Evolutionary conservation across 1,140 invertebrate species (phyloP), one percentile per base, ranked within the genome.

Genomic region (Caenorhabditis latens): DNA sequence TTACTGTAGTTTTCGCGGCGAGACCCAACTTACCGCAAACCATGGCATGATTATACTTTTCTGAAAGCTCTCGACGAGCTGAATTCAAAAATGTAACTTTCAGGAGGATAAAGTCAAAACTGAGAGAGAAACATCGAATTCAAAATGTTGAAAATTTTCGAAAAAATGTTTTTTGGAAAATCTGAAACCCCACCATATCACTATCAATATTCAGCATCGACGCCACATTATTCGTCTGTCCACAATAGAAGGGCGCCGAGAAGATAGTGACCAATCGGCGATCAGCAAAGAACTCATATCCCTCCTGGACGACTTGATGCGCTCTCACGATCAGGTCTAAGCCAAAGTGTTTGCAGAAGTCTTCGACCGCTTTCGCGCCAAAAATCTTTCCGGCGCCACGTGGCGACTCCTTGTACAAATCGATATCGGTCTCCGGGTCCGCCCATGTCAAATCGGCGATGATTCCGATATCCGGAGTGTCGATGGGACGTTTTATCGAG

Each of bases 381-480:
- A 90, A 90, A 65, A 90, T 83, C 11, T 84, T 43, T 7, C 86
- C 88, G 46, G 89, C 90, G 43, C 89, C 89, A 93, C 75, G 53
- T 97, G 93, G 95, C 96, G 90, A 97, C n/a, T 58, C 71, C 46
- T 84, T 46, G 61, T 63, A 84, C 14, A 43, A 5, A 8, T 43
- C 61, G 14, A 84, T 50, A 1, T 65, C 61, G 0, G 8, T 24
- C 8, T 98, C 96, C 67, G 97, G 97, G 94, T 98, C 97, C 19
- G 96, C 84, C 83, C 87, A 85, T n/a, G 87, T 85, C 32, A 88
- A 42, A 53, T 88, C 83, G 42, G 87, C 84, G 11, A 83, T 57
- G 13, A 83, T 75, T 53, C 90, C 90, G 16, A 89, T 48, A 43
- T 90, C 88, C 11, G 90, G 90, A 58, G 90, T 90, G 24, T 90